Conservation (phyloP, 1,140 invertebrate genomes). For the Oedothorax gibbosus region DNA sequence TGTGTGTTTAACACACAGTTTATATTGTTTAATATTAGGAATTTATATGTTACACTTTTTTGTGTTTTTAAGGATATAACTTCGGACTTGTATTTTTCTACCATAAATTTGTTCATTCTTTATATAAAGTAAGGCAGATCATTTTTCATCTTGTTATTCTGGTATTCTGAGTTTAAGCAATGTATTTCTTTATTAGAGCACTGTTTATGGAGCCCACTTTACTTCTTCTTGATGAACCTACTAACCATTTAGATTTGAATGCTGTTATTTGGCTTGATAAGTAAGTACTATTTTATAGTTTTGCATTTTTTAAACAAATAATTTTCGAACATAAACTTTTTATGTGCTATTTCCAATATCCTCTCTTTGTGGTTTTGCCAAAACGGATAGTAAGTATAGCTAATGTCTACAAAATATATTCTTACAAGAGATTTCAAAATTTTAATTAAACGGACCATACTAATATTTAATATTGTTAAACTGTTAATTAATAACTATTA, state of each 20-base stretch:
- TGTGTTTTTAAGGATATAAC: too few species aligned
- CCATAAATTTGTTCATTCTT: too few species aligned
- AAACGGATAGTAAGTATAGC: not conserved
- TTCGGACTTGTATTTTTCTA: too few species aligned
- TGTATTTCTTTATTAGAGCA: slow-evolving; percentile 67
- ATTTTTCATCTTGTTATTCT: not conserved
- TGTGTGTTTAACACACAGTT: too few species aligned
- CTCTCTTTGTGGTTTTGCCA: not conserved
- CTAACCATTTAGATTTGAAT: slow-evolving; percentile 88
- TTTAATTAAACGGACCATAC: not conserved
- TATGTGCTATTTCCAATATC: not conserved
- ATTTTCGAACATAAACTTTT: not conserved
- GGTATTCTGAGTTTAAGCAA: not conserved
- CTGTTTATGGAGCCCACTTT: slow-evolving; percentile 90
- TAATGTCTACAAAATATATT: too few species aligned
- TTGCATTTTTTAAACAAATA: not conserved
- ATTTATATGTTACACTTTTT: too few species aligned
- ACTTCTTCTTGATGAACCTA: slow-evolving; percentile 95
- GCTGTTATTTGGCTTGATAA: slow-evolving; percentile 99
- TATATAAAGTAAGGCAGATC: not conserved
- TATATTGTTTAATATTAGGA: too few species aligned
- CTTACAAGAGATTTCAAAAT: not conserved
- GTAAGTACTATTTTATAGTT: slow-evolving; percentile 71
- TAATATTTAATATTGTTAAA: not conserved
- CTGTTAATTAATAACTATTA: too few species aligned